Base-by-base conservation (phyloP, 1,140 invertebrate species). In the Aphis craccivora region DNA sequence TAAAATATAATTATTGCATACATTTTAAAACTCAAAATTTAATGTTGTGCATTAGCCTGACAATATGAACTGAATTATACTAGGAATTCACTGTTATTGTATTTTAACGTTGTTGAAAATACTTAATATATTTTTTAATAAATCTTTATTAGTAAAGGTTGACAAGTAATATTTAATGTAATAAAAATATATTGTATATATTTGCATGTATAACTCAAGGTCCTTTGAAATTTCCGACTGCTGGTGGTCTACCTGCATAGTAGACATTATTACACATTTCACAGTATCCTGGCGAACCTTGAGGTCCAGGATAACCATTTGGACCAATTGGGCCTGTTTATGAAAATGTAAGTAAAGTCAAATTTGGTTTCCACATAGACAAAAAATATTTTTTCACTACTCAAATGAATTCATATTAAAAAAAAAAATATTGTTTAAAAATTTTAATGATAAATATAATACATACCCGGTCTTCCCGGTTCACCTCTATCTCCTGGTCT, bases 401-500 rank as follows among this genome's bases (percentile, higher is more conserved):
- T 84, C 23, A 84, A 84, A 40, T 84, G 25, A 43, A 81, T 81
- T 81, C 9, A 30, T 43, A 86, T 30, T 45, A 14, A 86, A 86
- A 30, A 25, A 86, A 86, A 30, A n/a, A 55, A 7, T 37, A 35
- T 8, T 40, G 25, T 43, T 30, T 48, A 67, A 23, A 6, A 1
- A 14, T 18, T 2, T 76, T 67, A 67, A 30, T n/a, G 2, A 40
- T 83, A 40, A 23, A 40, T 3, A 2, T 45, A 30, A 25, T 43
- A 88, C 86, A 94, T 94, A 96, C 97, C 97, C 95, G 96, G 96
- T 95, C 96, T 95, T 90, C 97, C 97, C 25, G 96, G 94, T 95
- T 97, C 96, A 43, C 97, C 97, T 94, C 96, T 95, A 89, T 96
- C 96, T 30, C 97, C 97, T 90, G 95, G 95, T 94, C 96, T 95